Evolutionary conservation across 2,113 vertebrate species (phyloP).

Genomic region (Phalacrocorax brasilianus): DNA sequence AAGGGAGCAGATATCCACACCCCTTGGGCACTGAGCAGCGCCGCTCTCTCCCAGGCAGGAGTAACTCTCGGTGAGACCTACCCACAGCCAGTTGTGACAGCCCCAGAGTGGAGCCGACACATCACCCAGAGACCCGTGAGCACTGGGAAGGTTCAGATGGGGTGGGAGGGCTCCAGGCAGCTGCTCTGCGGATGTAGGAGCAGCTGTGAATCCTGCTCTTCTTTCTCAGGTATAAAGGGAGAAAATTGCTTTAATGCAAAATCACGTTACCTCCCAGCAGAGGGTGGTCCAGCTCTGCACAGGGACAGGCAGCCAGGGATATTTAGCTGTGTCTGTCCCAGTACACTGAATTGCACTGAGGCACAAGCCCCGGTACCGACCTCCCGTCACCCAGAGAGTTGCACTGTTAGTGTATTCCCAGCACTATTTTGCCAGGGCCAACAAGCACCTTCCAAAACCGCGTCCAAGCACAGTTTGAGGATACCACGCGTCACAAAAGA

Average conservation of each 20-base stretch:
- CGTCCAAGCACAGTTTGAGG: neutral
- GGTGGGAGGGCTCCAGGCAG: neutral
- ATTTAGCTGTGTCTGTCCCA: neutral
- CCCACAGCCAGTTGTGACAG: constrained; percentile 74
- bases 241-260: neutral
- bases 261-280: fast-evolving
- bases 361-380: neutral
- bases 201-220: neutral
- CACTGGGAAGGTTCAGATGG: neutral
- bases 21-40: constrained; percentile 76
- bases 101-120: constrained; percentile 80
- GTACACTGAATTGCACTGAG: neutral
- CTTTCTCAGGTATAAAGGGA: neutral
- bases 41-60: constrained; percentile 61
- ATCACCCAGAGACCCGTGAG: constrained; percentile 73
- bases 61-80: constrained; percentile 75
- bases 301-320: neutral
- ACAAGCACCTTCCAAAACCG: neutral
- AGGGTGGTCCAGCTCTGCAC: neutral
- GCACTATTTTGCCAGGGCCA: neutral
- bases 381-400: neutral
- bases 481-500: neutral
- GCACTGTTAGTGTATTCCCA: neutral
- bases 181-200: neutral
- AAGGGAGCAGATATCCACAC: constrained; percentile 74